Evolutionary conservation across 2,888 invertebrate genomes (phyloP).

Genomic region (Podotricha telesiphe): DNA sequence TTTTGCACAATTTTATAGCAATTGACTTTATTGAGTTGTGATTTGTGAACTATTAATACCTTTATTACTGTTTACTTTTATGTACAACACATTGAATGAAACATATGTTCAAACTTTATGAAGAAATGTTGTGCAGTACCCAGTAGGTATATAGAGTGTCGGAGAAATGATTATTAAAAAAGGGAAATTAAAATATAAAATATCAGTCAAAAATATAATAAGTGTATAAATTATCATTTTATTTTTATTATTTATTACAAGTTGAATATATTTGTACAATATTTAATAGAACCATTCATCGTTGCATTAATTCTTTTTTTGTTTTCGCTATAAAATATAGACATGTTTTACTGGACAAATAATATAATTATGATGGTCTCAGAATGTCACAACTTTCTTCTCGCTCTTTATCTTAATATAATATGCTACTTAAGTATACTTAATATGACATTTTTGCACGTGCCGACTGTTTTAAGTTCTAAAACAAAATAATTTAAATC

Average conservation of each 20-base stretch:
- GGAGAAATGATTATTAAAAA: background rate
- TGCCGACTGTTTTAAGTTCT: background rate
- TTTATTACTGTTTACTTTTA: no score
- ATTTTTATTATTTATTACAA: background rate
- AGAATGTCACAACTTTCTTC: background rate
- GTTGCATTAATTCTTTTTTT: background rate
- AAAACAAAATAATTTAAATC: constrained; percentile 14
- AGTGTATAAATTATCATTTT: background rate
- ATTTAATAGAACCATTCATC: background rate
- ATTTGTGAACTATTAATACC: no score
- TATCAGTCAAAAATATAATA: constrained; percentile 14
- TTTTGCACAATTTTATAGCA: no score
- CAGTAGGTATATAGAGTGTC: background rate
- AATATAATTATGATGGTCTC: no score
- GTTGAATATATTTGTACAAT: constrained; percentile 2
- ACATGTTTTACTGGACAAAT: no score
- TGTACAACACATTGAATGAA: no score
- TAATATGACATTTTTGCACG: constrained; percentile 1
- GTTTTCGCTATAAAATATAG: background rate
- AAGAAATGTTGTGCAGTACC: no score
- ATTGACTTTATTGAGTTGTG: no score
- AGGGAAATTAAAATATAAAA: background rate
- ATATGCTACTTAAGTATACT: background rate
- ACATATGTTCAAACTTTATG: no score
- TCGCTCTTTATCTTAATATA: background rate